Evolutionary conservation across 2,113 vertebrate species (phyloP).

Genomic region (Pelmatolapia mariae): DNA sequence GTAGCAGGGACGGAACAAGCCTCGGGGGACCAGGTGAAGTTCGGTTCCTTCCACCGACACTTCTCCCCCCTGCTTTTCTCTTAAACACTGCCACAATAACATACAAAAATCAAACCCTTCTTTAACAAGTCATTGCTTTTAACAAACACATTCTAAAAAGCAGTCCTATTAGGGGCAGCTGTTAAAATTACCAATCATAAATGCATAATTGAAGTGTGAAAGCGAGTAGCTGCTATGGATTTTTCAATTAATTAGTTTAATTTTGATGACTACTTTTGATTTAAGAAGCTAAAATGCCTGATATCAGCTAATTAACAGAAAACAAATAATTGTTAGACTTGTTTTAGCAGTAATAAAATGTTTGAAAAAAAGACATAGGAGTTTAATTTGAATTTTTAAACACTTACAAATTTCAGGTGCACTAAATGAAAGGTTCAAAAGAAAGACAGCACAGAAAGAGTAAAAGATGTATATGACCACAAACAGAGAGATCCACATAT

Average conservation of each 20-base stretch:
- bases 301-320: not conserved
- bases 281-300: not conserved
- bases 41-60: not conserved
- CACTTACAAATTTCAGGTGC: not conserved
- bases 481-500: not conserved
- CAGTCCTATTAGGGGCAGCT: not conserved
- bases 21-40: slow-evolving; percentile 39
- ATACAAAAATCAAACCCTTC: not conserved
- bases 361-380: not conserved
- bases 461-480: not conserved
- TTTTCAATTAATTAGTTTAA: not conserved
- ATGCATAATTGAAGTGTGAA: not conserved
- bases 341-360: not conserved
- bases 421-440: not conserved
- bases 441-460: not conserved
- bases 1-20: slow-evolving; percentile 34
- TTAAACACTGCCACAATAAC: not conserved
- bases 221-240: not conserved
- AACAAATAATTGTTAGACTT: not conserved
- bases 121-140: not conserved
- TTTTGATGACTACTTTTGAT: not conserved
- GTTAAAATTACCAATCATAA: not conserved
- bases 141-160: not conserved
- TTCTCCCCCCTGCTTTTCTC: not conserved
- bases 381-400: not conserved